These are phyloP conservation scores for Andinoacara biseriatus DNA, from an alignment of 2,113 vertebrate genomes.

Conservation along the genomic window DNA sequence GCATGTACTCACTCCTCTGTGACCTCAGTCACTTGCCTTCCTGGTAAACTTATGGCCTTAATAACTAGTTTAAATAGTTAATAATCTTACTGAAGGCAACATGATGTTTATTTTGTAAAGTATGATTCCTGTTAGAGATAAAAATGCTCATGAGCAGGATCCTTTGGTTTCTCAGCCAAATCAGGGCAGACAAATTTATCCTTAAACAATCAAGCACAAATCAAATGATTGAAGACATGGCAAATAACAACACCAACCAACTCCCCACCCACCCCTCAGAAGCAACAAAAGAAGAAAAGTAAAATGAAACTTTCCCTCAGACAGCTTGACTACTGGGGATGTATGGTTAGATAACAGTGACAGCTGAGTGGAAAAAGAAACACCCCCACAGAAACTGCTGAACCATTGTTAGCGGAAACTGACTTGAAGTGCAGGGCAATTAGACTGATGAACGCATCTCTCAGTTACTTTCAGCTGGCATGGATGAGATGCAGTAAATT, in stretches of 20 bases:
- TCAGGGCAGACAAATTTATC: neutral
- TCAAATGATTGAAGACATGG: neutral
- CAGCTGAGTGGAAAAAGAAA: constrained; percentile 19
- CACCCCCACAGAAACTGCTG: neutral
- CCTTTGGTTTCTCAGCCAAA: neutral
- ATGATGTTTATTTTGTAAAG: neutral
- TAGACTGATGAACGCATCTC: constrained; percentile 28
- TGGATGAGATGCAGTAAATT: constrained; percentile 2
- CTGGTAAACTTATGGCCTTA: neutral
- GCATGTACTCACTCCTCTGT: neutral
- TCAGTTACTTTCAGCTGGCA: neutral
- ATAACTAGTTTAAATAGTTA: neutral
- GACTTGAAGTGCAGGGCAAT: constrained; percentile 47
- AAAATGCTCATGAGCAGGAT: neutral
- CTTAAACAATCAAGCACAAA: neutral
- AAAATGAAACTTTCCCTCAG: neutral
- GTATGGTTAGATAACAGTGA: neutral
- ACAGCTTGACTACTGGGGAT: neutral
- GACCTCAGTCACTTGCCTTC: neutral
- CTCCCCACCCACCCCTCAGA: neutral
- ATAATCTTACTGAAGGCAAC: neutral
- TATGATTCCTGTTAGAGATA: neutral
- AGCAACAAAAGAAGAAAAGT: neutral
- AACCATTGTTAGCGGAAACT: constrained; percentile 32
- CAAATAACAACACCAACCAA: neutral